Base-by-base conservation (phyloP, 2,113 vertebrate genomes). In the Chamaetylas fuelleborni region DNA sequence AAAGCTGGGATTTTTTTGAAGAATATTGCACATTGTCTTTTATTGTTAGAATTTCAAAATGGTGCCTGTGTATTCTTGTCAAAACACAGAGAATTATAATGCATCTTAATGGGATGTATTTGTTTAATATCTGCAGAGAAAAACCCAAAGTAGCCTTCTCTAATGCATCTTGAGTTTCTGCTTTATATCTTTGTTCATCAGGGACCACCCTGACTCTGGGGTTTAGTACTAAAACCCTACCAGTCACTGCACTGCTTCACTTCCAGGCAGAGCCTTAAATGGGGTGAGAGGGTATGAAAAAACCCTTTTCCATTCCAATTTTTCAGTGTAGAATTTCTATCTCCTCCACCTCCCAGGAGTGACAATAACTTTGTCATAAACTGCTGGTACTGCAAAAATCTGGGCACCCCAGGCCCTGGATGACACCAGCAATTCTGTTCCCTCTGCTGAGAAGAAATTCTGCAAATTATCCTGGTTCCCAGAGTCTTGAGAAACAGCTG, bases 71-170 rank as follows among this genome's bases (percentile, higher is more conserved):
- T 77, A 31, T 65, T 67, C 40, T 51, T 91, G 57, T 89, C 66
- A 91, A 79, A 93, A 51, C 36, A 51, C 36, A 81, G 66, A 77
- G 20, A 81, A 57, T 94, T 69, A 51, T 34, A 50, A 57, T 80
- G 25, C 54, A 29, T 73, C 40, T 50, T 82, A 58, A 58, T 58
- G 48, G 28, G 11, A 47, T 47, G 12, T 65, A 51, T 73, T 82
- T 82, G n/a, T 89, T 93, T 73, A 69, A 53, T 76, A 67, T 64
- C n/a, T 89, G 54, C 65, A 82, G 85, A 88, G 29, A 53, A 69
- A 91, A 42, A 0, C 54, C 56, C 34, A 6, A 50, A 80, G 45
- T 36, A 66, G 40, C 50, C 47, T 57, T 38, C 36, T 73, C 3
- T 76, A 73, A n/a, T 26, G 34, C 10, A 56, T 80, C 56, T 74